Evolutionary conservation across 2,888 invertebrate species (phyloP).

Genomic region (Temnothorax unifasciatus): DNA sequence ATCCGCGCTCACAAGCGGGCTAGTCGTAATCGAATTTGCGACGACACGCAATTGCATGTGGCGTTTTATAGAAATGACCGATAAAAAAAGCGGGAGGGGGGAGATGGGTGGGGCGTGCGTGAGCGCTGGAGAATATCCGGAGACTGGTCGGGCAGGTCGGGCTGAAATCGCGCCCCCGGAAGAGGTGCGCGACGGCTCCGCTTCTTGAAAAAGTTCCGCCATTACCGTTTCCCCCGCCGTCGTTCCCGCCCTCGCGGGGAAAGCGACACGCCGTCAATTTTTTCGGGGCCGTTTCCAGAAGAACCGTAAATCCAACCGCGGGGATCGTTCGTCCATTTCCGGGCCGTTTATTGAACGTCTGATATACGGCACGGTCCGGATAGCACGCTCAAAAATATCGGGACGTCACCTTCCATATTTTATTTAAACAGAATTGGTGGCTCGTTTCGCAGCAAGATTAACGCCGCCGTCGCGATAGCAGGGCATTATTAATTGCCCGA

Average conservation of each 20-base stretch:
- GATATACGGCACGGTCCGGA: constrained; percentile 28
- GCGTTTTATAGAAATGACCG: constrained; percentile 53
- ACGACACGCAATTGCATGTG: constrained; percentile 42
- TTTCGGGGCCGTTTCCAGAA: constrained; percentile 49
- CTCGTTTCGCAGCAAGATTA: constrained; percentile 17
- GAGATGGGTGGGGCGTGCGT: background rate
- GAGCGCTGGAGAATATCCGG: constrained; percentile 35
- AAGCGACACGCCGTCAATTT: constrained; percentile 55
- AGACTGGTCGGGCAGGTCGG: constrained; percentile 18
- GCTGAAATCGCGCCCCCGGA: constrained; percentile 32
- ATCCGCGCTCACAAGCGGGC: constrained; percentile 15
- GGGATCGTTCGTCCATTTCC: constrained; percentile 51
- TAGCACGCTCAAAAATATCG: constrained; percentile 40
- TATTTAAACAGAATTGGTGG: constrained; percentile 10
- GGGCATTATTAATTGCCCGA: background rate
- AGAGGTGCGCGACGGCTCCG: constrained; percentile 32
- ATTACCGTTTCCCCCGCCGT: constrained; percentile 42
- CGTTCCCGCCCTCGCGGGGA: constrained; percentile 40
- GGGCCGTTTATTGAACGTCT: constrained; percentile 53
- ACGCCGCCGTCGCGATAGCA: background rate
- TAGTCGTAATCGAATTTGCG: constrained; percentile 54
- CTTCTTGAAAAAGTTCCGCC: constrained; percentile 55
- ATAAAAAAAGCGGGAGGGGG: constrained; percentile 4
- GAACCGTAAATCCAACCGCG: constrained; percentile 53
- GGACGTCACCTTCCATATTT: constrained; percentile 24